phyloP scores from a whole-genome alignment of 1,140 invertebrate species.

The Drosophila insularis region DNA sequence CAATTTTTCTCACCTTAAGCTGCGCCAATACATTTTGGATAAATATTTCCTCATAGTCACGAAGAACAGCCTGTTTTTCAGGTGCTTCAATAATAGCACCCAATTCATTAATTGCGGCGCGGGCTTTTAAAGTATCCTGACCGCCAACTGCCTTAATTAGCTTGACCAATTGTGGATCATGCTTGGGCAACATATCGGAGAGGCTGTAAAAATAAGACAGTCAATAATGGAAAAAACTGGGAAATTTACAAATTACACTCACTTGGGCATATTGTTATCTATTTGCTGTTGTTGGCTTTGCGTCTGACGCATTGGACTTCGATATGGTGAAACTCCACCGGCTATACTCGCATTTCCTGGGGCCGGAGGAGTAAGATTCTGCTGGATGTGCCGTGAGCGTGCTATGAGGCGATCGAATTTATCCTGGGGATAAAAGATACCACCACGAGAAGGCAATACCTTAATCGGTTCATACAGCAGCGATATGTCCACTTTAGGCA shows the following conservation, averaged over 20 bases:
- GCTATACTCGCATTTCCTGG: constrained; percentile 36
- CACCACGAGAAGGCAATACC: constrained; percentile 76
- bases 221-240: not conserved
- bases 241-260: not conserved
- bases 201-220: constrained; percentile 43
- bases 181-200: constrained; percentile 76
- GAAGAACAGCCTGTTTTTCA: constrained; percentile 78
- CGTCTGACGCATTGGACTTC: constrained; percentile 64
- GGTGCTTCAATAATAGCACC: constrained; percentile 76
- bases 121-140: constrained; percentile 69
- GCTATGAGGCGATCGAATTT: constrained; percentile 82
- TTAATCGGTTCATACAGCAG: constrained; percentile 84
- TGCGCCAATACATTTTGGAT: constrained; percentile 81
- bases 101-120: constrained; percentile 78
- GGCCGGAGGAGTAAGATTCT: constrained; percentile 51
- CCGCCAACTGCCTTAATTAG: constrained; percentile 74
- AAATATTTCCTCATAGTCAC: constrained; percentile 82
- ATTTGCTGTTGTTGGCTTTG: constrained; percentile 45
- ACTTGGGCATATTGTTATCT: constrained; percentile 70
- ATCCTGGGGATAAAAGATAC: constrained; percentile 83
- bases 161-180: constrained; percentile 78
- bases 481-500: constrained; percentile 83
- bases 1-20: constrained; percentile 60
- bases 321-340: constrained; percentile 61
- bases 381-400: constrained; percentile 59